Evolutionary conservation across 30 jellyfish, hydroid and myxozoan species (phyloP).

Genomic region (Pseudorhiza aurosa): DNA sequence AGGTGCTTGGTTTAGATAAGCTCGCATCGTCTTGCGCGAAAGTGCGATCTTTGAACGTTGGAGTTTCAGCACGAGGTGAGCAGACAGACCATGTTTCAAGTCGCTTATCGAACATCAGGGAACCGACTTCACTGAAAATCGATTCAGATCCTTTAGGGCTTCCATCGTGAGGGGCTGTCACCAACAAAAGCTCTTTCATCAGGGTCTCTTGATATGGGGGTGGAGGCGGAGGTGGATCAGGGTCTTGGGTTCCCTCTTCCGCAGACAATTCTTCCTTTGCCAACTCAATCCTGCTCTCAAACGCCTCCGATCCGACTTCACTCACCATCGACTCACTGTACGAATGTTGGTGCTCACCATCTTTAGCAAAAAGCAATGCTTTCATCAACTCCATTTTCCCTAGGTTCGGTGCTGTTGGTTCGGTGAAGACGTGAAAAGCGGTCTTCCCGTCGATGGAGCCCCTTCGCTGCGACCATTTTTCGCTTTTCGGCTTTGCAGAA

Average conservation of each 20-base stretch:
- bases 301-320: conserved; percentile 97
- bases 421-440: conserved; percentile 51
- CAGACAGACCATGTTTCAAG: conserved; percentile 70
- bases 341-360: conserved; percentile 27
- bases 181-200: conserved; percentile 89
- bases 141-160: conserved; percentile 82
- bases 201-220: conserved; percentile 80
- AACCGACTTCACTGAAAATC: conserved; percentile 93
- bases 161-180: conserved; percentile 90
- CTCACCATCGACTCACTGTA: conserved; percentile 94
- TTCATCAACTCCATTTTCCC: conserved; percentile 95
- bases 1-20: conserved; percentile 22
- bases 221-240: conserved; percentile 95
- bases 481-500: not conserved
- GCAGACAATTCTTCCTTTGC: conserved; percentile 74
- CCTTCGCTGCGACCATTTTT: conserved; percentile 8
- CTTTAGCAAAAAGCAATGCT: conserved; percentile 73
- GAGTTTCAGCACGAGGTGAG: conserved; percentile 97
- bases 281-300: conserved; percentile 80
- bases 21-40: conserved; percentile 40
- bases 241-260: conserved; percentile 38
- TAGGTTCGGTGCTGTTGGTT: conserved; percentile 80
- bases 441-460: conserved; percentile 6
- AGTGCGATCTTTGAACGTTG: conserved; percentile 54
- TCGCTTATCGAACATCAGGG: conserved; percentile 84